Percentiles rank a stretch among this genome's conserved stretches.
Evolutionary conservation across 2,888 invertebrate species (phyloP).

Genomic region (Xestia sexstrigata): DNA sequence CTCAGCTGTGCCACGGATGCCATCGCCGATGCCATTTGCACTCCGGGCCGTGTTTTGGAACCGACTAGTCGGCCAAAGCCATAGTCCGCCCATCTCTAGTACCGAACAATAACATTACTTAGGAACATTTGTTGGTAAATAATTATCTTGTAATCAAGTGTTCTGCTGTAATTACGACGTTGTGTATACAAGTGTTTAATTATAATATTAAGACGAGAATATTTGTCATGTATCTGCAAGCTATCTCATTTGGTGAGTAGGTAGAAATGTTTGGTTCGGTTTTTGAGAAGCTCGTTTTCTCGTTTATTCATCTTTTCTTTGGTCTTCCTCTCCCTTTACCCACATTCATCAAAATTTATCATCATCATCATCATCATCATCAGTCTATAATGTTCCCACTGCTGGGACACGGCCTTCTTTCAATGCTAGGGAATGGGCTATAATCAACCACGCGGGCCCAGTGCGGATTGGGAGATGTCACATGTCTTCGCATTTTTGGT

Average conservation of each 20-base stretch:
- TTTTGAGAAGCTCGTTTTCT: background rate
- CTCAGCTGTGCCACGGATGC: too few relatives aligned
- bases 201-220: background rate
- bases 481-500: too few relatives aligned
- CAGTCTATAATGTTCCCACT: too few relatives aligned
- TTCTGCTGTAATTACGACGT: background rate
- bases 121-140: slow-evolving; percentile 5
- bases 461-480: too few relatives aligned
- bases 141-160: slow-evolving; percentile 2
- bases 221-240: background rate
- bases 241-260: background rate
- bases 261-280: background rate
- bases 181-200: background rate
- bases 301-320: too few relatives aligned
- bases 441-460: too few relatives aligned
- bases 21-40: background rate
- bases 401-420: too few relatives aligned
- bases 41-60: background rate
- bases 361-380: too few relatives aligned
- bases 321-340: too few relatives aligned
- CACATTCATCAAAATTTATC: too few relatives aligned
- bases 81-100: background rate
- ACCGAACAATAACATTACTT: slow-evolving; percentile 1
- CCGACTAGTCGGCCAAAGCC: background rate
- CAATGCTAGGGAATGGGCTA: too few relatives aligned